Evolutionary conservation across 2,797 vertebrate genomes (phyloP), one percentile per base, ranked within the genome.

Genomic region (Enteromius mattozi): DNA sequence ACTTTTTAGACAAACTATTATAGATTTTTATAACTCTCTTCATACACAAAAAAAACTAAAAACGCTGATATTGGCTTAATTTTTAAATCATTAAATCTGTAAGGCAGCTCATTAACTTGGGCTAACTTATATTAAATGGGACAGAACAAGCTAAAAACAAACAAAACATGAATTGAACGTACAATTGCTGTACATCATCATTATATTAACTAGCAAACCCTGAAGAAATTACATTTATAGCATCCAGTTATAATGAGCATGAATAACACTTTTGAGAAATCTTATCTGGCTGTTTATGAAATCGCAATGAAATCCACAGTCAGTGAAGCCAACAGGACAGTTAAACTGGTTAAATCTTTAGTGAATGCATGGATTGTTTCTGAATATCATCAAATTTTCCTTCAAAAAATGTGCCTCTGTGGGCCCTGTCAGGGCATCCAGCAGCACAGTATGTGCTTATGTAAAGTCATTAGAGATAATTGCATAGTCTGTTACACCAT

Each of bases 391-490:
- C 37, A 8, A 6, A 24, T n/a, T 75, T 40, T 42, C 2, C 5
- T 59, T 81, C 8, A 1, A 42, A 74, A 74, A 66, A 76, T 40
- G 27, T 40, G 10, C 27, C 51, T 59, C 51, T 35, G 14, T 82
- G n/a, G 74, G 76, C 30, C 24, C 76, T 59, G 21, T 33, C 40
- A 19, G 76, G 83, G 40, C 63, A 24, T 81, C 80, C 70, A 51
- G 27, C 27, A 14, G 42, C 17, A 45, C 37, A 70, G 59, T 16
- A 7, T 47, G 6, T 24, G 68, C 65, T 88, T 86, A 83, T 71
- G 33, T 83, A 78, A 82, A 27, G 45, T 78, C 12, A 45, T 78
- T 54, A 56, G 56, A 78, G 19, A 49, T 80, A 54, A 86, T 72
- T 80, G 47, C 42, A 30, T 61, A 42, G 49, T 68, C 16, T 2